A percentile compares a stretch with the other conserved stretches of the same genome.
These are phyloP conservation scores for Drosophila nr. perissopoda DNA, from an alignment of 2,888 invertebrate species.

Conservation along the genomic window DNA sequence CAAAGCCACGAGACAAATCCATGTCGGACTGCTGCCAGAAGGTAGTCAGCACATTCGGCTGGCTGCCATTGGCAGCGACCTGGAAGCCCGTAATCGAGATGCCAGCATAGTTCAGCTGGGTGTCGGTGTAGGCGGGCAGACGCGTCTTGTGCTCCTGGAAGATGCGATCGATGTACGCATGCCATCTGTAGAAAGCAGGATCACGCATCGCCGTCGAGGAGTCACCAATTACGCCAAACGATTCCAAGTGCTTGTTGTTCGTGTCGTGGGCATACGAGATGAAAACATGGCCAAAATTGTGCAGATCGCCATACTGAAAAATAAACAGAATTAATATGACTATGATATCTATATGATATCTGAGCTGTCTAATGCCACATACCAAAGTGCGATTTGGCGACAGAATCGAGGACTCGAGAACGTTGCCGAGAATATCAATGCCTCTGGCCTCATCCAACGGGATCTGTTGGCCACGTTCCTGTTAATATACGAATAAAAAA, in stretches of 20 bases:
- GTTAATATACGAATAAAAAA: not conserved
- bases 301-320: constrained; percentile 90
- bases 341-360: too few species aligned
- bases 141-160: constrained; percentile 91
- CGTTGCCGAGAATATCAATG: constrained; percentile 92
- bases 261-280: constrained; percentile 93
- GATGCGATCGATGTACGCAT: constrained; percentile 91
- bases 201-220: constrained; percentile 94
- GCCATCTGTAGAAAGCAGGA: constrained; percentile 94
- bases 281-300: constrained; percentile 90
- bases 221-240: constrained; percentile 93
- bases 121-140: constrained; percentile 88
- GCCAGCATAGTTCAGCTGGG: constrained; percentile 84
- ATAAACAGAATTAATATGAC: too few species aligned
- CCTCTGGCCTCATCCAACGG: constrained; percentile 89
- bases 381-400: constrained; percentile 88
- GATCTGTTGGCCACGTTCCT: constrained; percentile 87
- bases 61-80: constrained; percentile 86
- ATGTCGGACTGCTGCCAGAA: constrained; percentile 93
- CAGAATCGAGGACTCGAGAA: constrained; percentile 90
- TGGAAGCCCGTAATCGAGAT: constrained; percentile 87
- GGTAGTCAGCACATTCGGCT: constrained; percentile 88
- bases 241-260: constrained; percentile 90
- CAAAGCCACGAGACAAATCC: constrained; percentile 92
- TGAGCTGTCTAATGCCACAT: not conserved